Conservation (phyloP, 2,113 vertebrate species). For the Prunella fulvescens region DNA sequence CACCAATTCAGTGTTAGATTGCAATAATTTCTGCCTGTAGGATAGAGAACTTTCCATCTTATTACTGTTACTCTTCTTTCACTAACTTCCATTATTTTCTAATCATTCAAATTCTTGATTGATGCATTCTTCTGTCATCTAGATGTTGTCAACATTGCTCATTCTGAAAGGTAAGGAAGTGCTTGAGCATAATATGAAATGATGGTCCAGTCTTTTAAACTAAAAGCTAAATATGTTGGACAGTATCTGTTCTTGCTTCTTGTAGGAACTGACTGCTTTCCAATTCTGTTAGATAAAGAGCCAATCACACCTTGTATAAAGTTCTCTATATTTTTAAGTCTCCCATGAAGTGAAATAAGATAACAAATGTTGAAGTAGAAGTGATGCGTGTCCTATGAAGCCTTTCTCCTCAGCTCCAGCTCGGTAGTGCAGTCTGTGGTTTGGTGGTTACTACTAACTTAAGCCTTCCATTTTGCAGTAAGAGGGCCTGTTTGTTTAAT, state of each 20-base stretch:
- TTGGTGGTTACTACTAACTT: not conserved
- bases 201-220: not conserved
- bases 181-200: not conserved
- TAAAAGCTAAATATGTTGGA: not conserved
- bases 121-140: not conserved
- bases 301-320: not conserved
- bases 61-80: not conserved
- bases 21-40: not conserved
- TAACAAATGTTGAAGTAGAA: not conserved
- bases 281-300: not conserved
- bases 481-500: not conserved
- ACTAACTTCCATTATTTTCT: not conserved
- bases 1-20: not conserved
- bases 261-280: not conserved
- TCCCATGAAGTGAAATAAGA: not conserved
- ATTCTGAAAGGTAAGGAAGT: not conserved
- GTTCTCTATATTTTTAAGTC: not conserved
- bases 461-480: not conserved
- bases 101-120: not conserved
- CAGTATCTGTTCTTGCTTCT: not conserved
- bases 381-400: not conserved
- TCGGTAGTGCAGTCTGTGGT: not conserved
- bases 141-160: not conserved
- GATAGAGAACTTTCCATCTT: not conserved
- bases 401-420: not conserved